A percentile compares a stretch with the other conserved stretches of the same genome.
These are phyloP conservation scores for Euzetes globulus DNA, from an alignment of 2,888 invertebrate genomes.

Conservation along the genomic window DNA sequence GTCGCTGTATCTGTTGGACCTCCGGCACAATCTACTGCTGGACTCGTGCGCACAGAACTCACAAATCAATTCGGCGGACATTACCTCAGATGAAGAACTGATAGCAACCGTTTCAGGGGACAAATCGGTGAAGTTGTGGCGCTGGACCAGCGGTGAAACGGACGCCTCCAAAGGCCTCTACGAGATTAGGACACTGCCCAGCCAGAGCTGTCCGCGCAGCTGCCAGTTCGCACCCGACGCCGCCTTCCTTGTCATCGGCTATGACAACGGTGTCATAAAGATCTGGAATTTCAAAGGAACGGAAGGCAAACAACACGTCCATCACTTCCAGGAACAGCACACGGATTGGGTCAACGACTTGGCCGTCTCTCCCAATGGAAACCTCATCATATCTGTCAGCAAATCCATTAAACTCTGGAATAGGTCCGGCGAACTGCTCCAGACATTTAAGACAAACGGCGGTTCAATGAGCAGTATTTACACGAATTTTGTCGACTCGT, in stretches of 20 bases:
- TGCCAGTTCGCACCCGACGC: conserved; percentile 48
- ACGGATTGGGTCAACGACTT: conserved; percentile 37
- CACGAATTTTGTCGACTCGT: conserved; percentile 4
- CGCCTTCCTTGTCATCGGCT: conserved; percentile 58
- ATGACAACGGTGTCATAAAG: conserved; percentile 57
- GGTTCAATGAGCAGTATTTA: conserved; percentile 37
- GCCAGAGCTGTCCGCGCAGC: conserved; percentile 25
- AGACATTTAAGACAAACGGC: conserved; percentile 48
- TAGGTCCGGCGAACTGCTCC: conserved; percentile 44
- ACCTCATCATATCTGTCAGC: conserved; percentile 32
- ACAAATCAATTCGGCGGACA: neutral
- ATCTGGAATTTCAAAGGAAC: conserved; percentile 49
- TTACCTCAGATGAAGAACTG: conserved; percentile 35
- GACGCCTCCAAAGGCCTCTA: no score
- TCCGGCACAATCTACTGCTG: neutral
- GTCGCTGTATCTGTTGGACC: neutral
- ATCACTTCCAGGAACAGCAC: neutral
- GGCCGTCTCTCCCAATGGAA: conserved; percentile 35
- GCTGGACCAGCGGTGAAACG: no score
- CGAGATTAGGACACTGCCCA: no score
- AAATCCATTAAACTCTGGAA: conserved; percentile 38
- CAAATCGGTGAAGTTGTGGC: conserved; percentile 23
- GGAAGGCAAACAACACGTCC: neutral
- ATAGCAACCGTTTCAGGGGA: conserved; percentile 39
- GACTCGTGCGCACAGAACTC: neutral